These are phyloP conservation scores for Aphaenogaster rudis DNA, from an alignment of 1,140 invertebrate species.

Conservation along the genomic window DNA sequence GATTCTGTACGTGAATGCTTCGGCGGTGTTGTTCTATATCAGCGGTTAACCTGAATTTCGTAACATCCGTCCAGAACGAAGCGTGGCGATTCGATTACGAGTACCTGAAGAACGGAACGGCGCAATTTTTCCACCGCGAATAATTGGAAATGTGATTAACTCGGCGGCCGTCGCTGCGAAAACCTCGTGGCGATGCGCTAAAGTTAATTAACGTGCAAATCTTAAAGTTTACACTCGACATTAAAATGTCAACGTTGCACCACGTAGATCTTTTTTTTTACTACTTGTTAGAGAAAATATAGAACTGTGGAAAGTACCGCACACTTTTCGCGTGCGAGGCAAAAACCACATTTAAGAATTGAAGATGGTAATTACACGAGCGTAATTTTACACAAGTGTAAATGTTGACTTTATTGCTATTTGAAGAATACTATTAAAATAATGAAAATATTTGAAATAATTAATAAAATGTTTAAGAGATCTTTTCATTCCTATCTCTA, in stretches of 20 bases:
- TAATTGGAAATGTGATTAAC: constrained; percentile 54
- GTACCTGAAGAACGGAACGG: not conserved
- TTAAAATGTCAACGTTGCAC: constrained; percentile 30
- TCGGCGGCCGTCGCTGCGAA: constrained; percentile 1
- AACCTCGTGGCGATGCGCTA: not conserved
- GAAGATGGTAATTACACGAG: constrained; percentile 10
- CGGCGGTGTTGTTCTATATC: constrained; percentile 65
- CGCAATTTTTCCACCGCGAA: constrained; percentile 30
- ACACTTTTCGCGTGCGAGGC: not conserved
- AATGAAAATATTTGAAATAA: not conserved
- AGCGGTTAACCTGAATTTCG: constrained; percentile 73
- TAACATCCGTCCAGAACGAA: constrained; percentile 36
- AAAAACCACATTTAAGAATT: not conserved
- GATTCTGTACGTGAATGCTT: constrained; percentile 61
- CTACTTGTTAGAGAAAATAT: constrained; percentile 4
- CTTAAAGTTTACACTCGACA: constrained; percentile 43
- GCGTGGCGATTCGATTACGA: constrained; percentile 26
- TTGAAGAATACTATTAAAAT: not conserved
- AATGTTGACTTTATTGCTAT: not conserved
- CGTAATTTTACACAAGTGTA: not conserved
- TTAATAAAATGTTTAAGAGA: not conserved
- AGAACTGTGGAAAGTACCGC: not conserved
- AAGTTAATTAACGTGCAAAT: constrained; percentile 55
- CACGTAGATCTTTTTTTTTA: not conserved
- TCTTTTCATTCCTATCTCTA: not conserved